Conservation (phyloP, 1,140 invertebrate genomes). For the Asobara japonica region DNA sequence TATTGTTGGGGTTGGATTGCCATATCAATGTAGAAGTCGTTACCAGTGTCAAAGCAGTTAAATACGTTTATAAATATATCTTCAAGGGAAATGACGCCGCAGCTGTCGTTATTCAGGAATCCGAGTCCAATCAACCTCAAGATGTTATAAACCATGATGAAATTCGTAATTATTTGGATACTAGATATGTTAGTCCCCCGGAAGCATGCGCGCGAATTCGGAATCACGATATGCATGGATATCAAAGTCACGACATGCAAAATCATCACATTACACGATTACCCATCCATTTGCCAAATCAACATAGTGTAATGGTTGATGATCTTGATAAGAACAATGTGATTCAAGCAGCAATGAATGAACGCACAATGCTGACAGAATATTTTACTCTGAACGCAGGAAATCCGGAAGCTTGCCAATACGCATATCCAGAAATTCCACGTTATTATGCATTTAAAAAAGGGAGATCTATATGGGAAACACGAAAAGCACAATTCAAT, state of each 20-base stretch:
- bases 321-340: not conserved
- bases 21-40: constrained; percentile 29
- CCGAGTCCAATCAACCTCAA: not conserved
- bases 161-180: not conserved
- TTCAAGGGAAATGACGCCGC: constrained; percentile 22
- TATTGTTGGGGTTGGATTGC: constrained; percentile 25
- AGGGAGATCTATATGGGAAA: not conserved
- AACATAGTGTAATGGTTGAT: constrained; percentile 1
- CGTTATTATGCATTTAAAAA: not conserved
- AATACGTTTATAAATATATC: constrained; percentile 27
- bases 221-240: not conserved
- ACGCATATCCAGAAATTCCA: not conserved
- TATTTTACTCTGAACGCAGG: constrained; percentile 32
- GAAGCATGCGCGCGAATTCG: not conserved
- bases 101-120: not conserved
- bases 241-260: too few species aligned
- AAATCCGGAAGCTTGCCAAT: not conserved
- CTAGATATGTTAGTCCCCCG: not conserved
- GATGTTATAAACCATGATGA: not conserved
- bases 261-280: not conserved
- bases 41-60: constrained; percentile 6
- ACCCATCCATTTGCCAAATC: constrained; percentile 2
- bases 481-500: constrained; percentile 17
- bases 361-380: constrained; percentile 25
- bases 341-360: not conserved